Percentiles rank a stretch among this genome's conserved stretches.
Conservation (phyloP, 2,113 vertebrate species). For the Rhineura floridana region DNA sequence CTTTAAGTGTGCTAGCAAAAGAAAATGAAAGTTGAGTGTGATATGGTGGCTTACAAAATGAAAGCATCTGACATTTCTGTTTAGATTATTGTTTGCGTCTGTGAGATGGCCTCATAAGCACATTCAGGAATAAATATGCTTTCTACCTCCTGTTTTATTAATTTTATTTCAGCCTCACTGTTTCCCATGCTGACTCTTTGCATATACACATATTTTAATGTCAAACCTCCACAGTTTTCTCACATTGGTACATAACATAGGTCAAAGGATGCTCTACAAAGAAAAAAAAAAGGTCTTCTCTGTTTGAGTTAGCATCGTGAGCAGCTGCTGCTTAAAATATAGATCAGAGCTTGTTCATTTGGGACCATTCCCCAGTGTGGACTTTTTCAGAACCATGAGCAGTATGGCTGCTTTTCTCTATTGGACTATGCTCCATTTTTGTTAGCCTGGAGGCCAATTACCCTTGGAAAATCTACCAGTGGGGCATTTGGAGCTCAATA, state of each 20-base stretch:
- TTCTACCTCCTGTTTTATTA: neutral
- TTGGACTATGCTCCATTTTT: constrained; percentile 44
- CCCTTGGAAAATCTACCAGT: constrained; percentile 49
- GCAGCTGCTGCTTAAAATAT: constrained; percentile 61
- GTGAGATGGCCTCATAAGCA: neutral
- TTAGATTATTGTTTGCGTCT: neutral
- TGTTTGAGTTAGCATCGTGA: constrained; percentile 45
- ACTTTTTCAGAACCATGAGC: constrained; percentile 52
- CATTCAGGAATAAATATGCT: neutral
- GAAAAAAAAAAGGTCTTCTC: constrained; percentile 26
- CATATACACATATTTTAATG: constrained; percentile 31
- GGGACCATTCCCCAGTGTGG: constrained; percentile 24
- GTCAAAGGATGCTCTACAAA: constrained; percentile 39
- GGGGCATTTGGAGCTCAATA: constrained; percentile 49
- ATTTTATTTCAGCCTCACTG: neutral
- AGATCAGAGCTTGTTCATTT: constrained; percentile 49
- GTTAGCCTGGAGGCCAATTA: constrained; percentile 54
- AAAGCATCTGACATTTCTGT: neutral
- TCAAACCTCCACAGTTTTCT: constrained; percentile 36
- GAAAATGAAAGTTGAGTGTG: neutral
- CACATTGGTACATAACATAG: constrained; percentile 19
- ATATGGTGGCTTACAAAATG: neutral
- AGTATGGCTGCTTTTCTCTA: constrained; percentile 63
- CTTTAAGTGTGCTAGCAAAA: neutral
- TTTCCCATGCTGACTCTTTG: neutral